These are phyloP conservation scores for Cephalophus harveyi DNA, from an alignment of 2,113 vertebrate species.

Conservation along the genomic window DNA sequence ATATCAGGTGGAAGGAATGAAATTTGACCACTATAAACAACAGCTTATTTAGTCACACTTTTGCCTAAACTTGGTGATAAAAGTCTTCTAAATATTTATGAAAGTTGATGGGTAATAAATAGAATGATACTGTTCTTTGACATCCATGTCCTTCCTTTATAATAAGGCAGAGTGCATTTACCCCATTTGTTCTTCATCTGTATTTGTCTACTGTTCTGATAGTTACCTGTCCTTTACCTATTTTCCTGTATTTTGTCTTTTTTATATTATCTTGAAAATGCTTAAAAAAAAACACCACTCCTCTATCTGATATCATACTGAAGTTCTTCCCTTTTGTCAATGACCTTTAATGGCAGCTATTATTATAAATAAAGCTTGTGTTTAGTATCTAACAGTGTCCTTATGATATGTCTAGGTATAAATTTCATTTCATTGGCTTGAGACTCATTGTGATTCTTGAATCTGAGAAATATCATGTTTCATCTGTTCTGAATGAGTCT, in stretches of 20 bases:
- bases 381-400: not conserved
- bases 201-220: not conserved
- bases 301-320: not conserved
- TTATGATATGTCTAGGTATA: not conserved
- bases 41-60: not conserved
- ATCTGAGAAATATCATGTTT: not conserved
- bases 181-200: not conserved
- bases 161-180: not conserved
- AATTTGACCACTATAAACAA: not conserved
- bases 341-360: not conserved
- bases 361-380: not conserved
- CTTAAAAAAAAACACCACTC: accelerated
- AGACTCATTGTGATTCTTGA: not conserved
- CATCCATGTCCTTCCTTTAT: not conserved
- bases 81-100: not conserved
- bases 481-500: not conserved
- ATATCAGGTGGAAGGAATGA: not conserved
- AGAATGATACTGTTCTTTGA: not conserved
- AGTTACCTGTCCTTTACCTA: not conserved
- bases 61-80: not conserved
- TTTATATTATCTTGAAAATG: not conserved
- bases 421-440: not conserved
- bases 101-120: not conserved
- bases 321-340: not conserved
- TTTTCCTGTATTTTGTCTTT: not conserved